Percentiles rank a stretch among this genome's conserved stretches.
Evolutionary conservation across 2,797 vertebrate species (phyloP).

Genomic region (Otolemur crassicaudatus): DNA sequence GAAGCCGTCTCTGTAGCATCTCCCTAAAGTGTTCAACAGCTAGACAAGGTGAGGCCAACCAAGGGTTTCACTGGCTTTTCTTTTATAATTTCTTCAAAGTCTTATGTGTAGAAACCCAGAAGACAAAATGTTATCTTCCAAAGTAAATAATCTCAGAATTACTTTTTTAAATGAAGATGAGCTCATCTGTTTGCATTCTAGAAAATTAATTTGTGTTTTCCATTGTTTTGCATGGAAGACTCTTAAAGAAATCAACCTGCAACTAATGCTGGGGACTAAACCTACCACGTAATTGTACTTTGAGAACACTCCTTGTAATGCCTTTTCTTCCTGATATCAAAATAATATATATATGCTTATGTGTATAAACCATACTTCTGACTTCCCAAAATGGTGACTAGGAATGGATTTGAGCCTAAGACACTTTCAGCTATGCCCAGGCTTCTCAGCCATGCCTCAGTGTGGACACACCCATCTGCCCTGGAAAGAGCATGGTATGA

Average conservation of each 20-base stretch:
- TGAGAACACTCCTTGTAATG: slow-evolving; percentile 88
- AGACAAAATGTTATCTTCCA: slow-evolving; percentile 78
- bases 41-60: slow-evolving; percentile 88
- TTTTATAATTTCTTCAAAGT: slow-evolving; percentile 86
- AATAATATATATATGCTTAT: slow-evolving; percentile 87
- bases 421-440: slow-evolving; percentile 91
- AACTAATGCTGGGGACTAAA: slow-evolving; percentile 88
- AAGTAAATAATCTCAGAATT: slow-evolving; percentile 78
- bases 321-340: slow-evolving; percentile 89
- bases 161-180: slow-evolving; percentile 88
- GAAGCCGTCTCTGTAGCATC: slow-evolving; percentile 87
- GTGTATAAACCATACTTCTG: slow-evolving; percentile 92
- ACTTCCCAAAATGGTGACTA: slow-evolving; percentile 91
- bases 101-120: slow-evolving; percentile 75
- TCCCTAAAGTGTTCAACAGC: slow-evolving; percentile 82
- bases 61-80: slow-evolving; percentile 75
- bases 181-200: slow-evolving; percentile 86
- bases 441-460: slow-evolving; percentile 86
- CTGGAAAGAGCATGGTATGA: slow-evolving; percentile 89
- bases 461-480: slow-evolving; percentile 86
- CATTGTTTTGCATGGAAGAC: slow-evolving; percentile 93
- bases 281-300: slow-evolving; percentile 85
- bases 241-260: slow-evolving; percentile 88
- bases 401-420: slow-evolving; percentile 90
- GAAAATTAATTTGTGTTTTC: slow-evolving; percentile 90